Conservation (phyloP, 2,888 invertebrate genomes). For the Heteromurus nitidus region DNA sequence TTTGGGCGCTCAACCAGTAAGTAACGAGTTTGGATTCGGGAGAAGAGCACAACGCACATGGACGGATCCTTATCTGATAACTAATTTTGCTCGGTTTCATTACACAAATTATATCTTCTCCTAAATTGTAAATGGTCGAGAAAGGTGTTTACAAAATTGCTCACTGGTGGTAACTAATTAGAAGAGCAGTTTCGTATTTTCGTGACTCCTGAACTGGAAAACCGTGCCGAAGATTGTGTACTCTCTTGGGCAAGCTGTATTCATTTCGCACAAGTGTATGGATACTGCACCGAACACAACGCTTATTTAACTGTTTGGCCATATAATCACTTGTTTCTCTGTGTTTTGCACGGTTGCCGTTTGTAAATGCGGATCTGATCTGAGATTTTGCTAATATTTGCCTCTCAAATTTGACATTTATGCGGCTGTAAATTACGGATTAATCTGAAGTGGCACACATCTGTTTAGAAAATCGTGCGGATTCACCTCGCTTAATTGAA, state of each 20-base stretch:
- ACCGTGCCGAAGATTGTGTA: slow-evolving; percentile 32
- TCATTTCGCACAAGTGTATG: too few species aligned
- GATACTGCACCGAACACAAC: too few species aligned
- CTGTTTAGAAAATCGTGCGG: slow-evolving; percentile 26
- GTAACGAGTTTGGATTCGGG: slow-evolving; percentile 7
- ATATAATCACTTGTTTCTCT: too few species aligned
- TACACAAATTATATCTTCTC: slow-evolving; percentile 38
- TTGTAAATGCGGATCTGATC: too few species aligned
- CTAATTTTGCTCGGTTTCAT: neutral
- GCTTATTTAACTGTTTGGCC: too few species aligned
- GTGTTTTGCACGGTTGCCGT: too few species aligned
- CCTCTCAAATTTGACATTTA: slow-evolving; percentile 54
- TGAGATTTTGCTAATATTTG: slow-evolving; percentile 17
- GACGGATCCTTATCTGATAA: slow-evolving; percentile 15
- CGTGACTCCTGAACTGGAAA: slow-evolving; percentile 64
- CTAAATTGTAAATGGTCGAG: slow-evolving; percentile 24
- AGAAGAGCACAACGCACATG: too few species aligned
- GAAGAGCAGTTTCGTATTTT: slow-evolving; percentile 49
- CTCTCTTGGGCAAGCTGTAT: too few species aligned
- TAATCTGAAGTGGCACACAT: slow-evolving; percentile 51
- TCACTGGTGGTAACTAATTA: slow-evolving; percentile 56
- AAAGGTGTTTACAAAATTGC: slow-evolving; percentile 63
- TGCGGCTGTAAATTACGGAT: slow-evolving; percentile 55
- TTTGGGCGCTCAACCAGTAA: slow-evolving; percentile 53
- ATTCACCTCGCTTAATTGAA: slow-evolving; percentile 18